A percentile compares a stretch with the other conserved stretches of the same genome.
phyloP scores from a whole-genome alignment of 2,888 invertebrate genomes.

The Belgica antarctica region DNA sequence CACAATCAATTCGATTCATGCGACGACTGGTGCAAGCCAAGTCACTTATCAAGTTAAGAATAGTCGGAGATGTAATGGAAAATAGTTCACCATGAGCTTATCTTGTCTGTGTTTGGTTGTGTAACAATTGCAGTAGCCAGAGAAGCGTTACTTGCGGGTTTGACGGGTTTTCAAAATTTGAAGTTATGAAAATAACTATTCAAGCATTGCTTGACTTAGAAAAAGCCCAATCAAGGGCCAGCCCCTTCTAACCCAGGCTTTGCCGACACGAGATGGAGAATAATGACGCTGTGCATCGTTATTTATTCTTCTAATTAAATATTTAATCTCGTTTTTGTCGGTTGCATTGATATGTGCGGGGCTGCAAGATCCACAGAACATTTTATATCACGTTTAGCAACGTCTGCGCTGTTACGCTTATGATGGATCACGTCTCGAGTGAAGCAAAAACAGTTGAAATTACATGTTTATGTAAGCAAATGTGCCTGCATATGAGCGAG shows the following conservation, averaged over 20 bases:
- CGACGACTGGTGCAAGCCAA: neutral
- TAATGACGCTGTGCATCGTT: neutral
- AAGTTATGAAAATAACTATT: no score
- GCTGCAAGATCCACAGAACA: no score
- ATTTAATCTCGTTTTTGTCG: constrained; percentile 2
- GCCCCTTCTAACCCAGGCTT: no score
- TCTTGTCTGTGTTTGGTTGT: constrained; percentile 2
- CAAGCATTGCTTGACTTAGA: no score
- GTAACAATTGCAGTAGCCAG: no score
- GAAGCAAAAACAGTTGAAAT: neutral
- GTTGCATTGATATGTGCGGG: neutral
- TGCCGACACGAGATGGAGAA: constrained; percentile 15
- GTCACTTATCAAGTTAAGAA: neutral
- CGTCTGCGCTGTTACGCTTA: neutral
- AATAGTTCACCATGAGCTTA: constrained; percentile 6
- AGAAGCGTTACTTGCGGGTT: no score
- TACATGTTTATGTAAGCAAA: constrained; percentile 28
- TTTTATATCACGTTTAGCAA: neutral
- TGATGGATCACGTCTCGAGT: constrained; percentile 19
- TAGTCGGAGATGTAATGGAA: no score
- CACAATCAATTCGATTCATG: constrained; percentile 19
- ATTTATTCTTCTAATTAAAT: constrained; percentile 6
- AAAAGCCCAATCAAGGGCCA: no score
- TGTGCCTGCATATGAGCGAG: constrained; percentile 6
- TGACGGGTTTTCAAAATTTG: no score